phyloP scores from a whole-genome alignment of 2,113 vertebrate species.

The Acrocephalus kingi region DNA sequence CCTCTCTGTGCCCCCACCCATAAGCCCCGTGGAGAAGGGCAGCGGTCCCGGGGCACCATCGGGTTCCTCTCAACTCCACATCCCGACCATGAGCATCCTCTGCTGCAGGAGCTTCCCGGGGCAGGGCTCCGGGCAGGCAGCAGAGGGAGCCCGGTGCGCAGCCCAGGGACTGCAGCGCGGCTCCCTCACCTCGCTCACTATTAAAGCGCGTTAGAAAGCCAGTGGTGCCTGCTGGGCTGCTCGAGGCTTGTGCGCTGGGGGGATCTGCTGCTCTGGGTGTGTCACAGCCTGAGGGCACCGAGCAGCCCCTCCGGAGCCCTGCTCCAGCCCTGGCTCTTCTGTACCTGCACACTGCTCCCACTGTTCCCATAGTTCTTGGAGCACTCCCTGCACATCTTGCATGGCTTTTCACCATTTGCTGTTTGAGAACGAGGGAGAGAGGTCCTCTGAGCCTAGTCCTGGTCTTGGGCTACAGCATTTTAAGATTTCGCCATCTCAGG shows the following conservation, averaged over 20 bases:
- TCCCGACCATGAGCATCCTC: neutral
- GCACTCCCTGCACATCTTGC: rapidly evolving
- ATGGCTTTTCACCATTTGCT: neutral
- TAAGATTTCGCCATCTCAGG: neutral
- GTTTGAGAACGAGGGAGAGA: neutral
- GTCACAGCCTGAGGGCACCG: neutral
- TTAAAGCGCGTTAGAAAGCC: neutral
- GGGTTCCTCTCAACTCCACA: rapidly evolving
- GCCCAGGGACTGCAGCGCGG: rapidly evolving
- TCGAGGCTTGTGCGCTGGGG: rapidly evolving
- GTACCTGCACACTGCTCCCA: rapidly evolving
- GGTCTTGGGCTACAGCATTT: neutral
- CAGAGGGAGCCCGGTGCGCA: slow-evolving; percentile 34
- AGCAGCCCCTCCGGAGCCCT: neutral
- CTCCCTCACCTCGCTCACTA: rapidly evolving
- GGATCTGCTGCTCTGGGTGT: neutral
- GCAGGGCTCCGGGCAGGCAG: neutral
- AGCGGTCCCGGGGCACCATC: rapidly evolving
- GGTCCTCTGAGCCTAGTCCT: neutral
- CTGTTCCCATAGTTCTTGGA: rapidly evolving
- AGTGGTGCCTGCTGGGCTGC: neutral
- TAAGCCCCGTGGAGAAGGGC: too few species aligned
- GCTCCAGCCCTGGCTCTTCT: neutral
- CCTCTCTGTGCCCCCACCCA: rapidly evolving
- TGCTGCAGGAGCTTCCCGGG: rapidly evolving